These are phyloP conservation scores for Cavia porcellus DNA, from an alignment of 2,113 vertebrate genomes.

Conservation along the genomic window DNA sequence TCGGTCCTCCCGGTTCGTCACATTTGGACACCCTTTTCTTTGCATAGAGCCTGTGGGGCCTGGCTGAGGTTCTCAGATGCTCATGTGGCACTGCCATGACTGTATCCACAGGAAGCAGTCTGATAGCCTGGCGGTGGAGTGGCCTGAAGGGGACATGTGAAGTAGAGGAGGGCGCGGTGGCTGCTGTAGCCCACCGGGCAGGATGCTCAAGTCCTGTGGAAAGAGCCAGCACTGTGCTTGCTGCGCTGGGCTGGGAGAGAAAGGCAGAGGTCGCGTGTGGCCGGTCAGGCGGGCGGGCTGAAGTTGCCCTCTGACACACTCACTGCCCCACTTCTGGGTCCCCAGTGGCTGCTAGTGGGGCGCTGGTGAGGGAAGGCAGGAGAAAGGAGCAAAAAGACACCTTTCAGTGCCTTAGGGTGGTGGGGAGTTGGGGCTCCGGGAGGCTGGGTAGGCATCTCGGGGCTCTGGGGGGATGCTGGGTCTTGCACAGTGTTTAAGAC, in stretches of 20 bases:
- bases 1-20: background rate
- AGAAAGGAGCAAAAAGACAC: background rate
- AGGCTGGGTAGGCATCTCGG: background rate
- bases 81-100: too few species aligned
- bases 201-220: background rate
- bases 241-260: too few species aligned
- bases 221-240: too few species aligned
- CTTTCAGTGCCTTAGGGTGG: fast-evolving
- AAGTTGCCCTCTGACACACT: background rate
- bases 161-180: fast-evolving
- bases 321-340: background rate
- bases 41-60: background rate
- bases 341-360: background rate
- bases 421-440: background rate
- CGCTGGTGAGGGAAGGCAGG: background rate
- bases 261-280: background rate
- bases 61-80: background rate
- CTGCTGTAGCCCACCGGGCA: background rate
- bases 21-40: background rate
- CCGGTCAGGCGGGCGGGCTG: too few species aligned
- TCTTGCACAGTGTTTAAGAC: background rate
- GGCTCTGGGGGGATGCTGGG: background rate
- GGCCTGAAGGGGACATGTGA: background rate
- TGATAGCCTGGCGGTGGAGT: background rate
- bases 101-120: too few species aligned